A percentile compares a stretch with the other conserved stretches of the same genome.
These are phyloP conservation scores for Actinostola sp. DNA, from an alignment of 92 coral and sea anemone species.

Conservation along the genomic window DNA sequence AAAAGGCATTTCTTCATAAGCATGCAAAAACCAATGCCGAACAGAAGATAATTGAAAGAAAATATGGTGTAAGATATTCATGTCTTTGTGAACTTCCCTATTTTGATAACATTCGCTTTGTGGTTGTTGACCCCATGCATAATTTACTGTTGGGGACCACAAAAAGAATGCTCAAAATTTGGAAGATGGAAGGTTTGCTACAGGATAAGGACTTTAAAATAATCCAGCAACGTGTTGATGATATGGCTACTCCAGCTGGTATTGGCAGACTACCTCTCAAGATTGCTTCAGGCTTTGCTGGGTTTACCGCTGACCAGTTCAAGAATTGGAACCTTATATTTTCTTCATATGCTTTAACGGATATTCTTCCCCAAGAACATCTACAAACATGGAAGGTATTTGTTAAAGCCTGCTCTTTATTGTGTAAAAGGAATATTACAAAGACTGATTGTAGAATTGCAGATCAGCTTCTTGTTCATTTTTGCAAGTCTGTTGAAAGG, in stretches of 20 bases:
- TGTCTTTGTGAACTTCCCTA: conserved; percentile 1
- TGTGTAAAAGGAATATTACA: conserved; percentile 39
- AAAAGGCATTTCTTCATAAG: not conserved
- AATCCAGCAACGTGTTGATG: conserved; percentile 30
- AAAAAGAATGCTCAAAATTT: not conserved
- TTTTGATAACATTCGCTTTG: not conserved
- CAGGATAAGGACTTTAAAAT: conserved; percentile 23
- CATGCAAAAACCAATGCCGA: not conserved
- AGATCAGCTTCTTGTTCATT: conserved; percentile 34
- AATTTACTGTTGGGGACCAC: not conserved
- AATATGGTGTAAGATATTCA: conserved; percentile 11
- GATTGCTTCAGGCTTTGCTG: conserved; percentile 55
- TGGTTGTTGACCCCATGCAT: not conserved
- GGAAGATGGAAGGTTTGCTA: not conserved
- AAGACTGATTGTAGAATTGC: conserved; percentile 28
- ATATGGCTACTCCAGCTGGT: conserved; percentile 35
- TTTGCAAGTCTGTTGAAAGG: conserved; percentile 39
- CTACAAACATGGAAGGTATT: conserved; percentile 53
- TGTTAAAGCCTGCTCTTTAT: conserved; percentile 48
- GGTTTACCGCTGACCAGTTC: conserved; percentile 58
- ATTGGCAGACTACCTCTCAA: conserved; percentile 43
- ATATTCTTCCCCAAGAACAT: conserved; percentile 33
- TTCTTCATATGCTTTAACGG: conserved; percentile 52
- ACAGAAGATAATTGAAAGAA: conserved; percentile 11
- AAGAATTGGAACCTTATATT: conserved; percentile 53